Conservation (phyloP, 2,888 invertebrate genomes). For the Pharmacophagus antenor region DNA sequence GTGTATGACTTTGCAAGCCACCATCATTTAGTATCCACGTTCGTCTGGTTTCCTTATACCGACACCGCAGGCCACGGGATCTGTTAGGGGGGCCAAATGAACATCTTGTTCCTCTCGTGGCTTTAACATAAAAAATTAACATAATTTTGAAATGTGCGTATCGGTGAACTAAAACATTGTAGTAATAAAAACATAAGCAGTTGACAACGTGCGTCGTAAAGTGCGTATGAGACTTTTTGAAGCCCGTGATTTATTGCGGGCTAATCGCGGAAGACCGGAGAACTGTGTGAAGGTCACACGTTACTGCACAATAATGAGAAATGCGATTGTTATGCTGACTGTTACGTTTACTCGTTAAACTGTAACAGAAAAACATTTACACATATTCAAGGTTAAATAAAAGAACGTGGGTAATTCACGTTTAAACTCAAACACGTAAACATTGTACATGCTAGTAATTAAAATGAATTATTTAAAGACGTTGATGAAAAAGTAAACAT, state of each 20-base stretch:
- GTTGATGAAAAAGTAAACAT: background rate
- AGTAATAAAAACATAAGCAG: too few species aligned
- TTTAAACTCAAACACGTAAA: conserved; percentile 13
- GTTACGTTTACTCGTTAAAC: conserved; percentile 21
- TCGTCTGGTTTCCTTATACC: too few species aligned
- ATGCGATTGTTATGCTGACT: conserved; percentile 35
- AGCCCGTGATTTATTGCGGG: conserved; percentile 29
- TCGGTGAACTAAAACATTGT: too few species aligned
- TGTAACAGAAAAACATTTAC: conserved; percentile 22
- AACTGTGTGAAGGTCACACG: conserved; percentile 41
- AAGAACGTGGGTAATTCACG: conserved; percentile 33
- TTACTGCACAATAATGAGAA: conserved; percentile 33
- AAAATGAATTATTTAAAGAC: conserved; percentile 5
- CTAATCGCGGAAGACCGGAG: conserved; percentile 40
- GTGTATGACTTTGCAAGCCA: too few species aligned
- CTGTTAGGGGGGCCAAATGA: too few species aligned
- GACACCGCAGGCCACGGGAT: too few species aligned
- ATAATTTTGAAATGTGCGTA: too few species aligned
- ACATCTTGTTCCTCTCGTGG: too few species aligned
- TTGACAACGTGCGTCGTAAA: background rate
- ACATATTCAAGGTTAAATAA: conserved; percentile 34
- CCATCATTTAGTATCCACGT: too few species aligned
- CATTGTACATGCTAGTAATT: conserved; percentile 3
- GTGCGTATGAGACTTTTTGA: conserved; percentile 20
- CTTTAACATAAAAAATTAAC: too few species aligned